phyloP scores from a whole-genome alignment of 2,888 invertebrate species.

The Thera obeliscata region DNA sequence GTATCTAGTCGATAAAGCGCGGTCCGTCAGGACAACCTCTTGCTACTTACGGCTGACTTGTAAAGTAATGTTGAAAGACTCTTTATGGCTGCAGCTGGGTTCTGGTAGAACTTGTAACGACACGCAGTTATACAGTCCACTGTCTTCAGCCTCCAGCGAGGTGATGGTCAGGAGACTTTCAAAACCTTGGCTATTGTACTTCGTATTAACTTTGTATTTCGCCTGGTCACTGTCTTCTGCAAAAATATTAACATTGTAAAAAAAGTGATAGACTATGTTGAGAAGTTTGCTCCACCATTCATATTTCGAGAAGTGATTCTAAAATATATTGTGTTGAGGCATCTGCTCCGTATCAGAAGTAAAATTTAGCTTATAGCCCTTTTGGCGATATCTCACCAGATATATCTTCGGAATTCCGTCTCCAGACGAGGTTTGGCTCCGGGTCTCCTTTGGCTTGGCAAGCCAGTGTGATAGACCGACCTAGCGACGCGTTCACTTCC shows the following conservation, averaged over 20 bases:
- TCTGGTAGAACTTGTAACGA: constrained; percentile 56
- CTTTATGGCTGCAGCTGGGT: constrained; percentile 51
- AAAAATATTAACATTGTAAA: neutral
- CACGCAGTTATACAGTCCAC: constrained; percentile 62
- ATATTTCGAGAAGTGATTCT: neutral
- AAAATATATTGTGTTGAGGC: neutral
- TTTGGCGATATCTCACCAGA: constrained; percentile 49
- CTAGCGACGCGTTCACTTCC: constrained; percentile 59
- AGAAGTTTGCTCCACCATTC: neutral
- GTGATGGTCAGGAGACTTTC: constrained; percentile 69
- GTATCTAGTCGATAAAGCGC: no score
- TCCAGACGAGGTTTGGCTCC: constrained; percentile 67
- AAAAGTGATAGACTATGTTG: neutral
- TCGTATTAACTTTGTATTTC: constrained; percentile 67
- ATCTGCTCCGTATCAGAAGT: no score
- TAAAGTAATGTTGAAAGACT: constrained; percentile 59
- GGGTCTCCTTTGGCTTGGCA: constrained; percentile 71
- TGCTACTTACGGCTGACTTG: constrained; percentile 64
- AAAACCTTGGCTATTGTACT: constrained; percentile 66
- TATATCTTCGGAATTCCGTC: constrained; percentile 56
- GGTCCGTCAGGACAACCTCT: no score
- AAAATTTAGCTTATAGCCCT: no score
- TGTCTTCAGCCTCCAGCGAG: constrained; percentile 60
- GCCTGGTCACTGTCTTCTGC: constrained; percentile 47
- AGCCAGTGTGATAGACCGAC: constrained; percentile 66